These are phyloP conservation scores for Euborellia annulipes DNA, from an alignment of 1,140 invertebrate species.

Conservation along the genomic window DNA sequence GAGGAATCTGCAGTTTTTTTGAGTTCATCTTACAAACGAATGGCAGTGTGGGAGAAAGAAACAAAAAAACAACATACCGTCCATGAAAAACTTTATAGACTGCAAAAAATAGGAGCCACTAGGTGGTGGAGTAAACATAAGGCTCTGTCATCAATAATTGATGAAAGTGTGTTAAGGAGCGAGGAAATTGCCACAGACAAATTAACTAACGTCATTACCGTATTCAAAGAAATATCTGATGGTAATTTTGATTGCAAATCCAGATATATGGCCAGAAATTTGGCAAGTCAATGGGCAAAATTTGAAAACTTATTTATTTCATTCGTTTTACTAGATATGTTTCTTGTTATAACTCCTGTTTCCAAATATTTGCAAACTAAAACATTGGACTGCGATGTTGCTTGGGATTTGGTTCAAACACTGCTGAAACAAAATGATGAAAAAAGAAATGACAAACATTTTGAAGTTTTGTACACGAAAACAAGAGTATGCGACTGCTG, in stretches of 20 bases:
- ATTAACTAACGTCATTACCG: constrained; percentile 9
- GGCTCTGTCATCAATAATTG: constrained; percentile 7
- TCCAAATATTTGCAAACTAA: constrained; percentile 3
- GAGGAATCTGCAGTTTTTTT: constrained; percentile 12
- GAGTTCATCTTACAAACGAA: constrained; percentile 9
- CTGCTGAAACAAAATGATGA: too few species aligned
- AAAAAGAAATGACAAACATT: too few species aligned
- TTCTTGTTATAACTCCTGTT: constrained; percentile 4
- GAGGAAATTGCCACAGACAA: constrained; percentile 4
- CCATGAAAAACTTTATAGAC: constrained; percentile 6
- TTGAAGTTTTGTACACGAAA: too few species aligned
- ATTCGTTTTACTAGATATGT: constrained; percentile 11
- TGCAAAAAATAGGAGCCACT: constrained; percentile 12
- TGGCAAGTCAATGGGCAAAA: constrained; percentile 11
- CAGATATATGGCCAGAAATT: constrained; percentile 4
- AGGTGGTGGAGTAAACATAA: constrained; percentile 13
- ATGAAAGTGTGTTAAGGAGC: not conserved
- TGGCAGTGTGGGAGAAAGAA: constrained; percentile 11
- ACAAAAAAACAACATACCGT: constrained; percentile 5
- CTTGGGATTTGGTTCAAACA: too few species aligned
- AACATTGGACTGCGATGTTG: too few species aligned
- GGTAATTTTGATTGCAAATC: constrained; percentile 11
- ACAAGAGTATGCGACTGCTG: too few species aligned
- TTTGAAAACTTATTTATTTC: constrained; percentile 11
- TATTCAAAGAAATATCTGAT: constrained; percentile 8